A percentile compares a stretch with the other conserved stretches of the same genome.
Conservation (phyloP, 2,888 invertebrate species). For the Geophilus truncorum region DNA sequence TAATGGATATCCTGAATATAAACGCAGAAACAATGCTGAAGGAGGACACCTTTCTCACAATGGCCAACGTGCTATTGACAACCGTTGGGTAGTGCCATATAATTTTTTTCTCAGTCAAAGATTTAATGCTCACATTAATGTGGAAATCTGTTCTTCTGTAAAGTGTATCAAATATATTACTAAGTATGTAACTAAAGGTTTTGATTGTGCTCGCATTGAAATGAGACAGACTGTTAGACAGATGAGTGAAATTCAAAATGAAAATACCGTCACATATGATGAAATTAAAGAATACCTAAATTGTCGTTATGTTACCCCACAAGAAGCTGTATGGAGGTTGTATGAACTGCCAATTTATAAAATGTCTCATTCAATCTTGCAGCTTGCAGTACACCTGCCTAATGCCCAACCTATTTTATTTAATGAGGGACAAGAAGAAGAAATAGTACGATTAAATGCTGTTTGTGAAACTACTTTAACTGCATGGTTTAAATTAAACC, state of each 20-base stretch:
- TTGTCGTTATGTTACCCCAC: slow-evolving; percentile 43
- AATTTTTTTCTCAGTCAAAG: slow-evolving; percentile 39
- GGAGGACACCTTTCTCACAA: background rate
- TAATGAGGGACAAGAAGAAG: slow-evolving; percentile 37
- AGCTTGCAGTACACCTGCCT: slow-evolving; percentile 46
- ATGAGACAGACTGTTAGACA: background rate
- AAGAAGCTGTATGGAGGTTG: slow-evolving; percentile 44
- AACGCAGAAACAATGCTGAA: slow-evolving; percentile 41
- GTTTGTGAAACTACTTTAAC: slow-evolving; percentile 39
- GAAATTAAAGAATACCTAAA: slow-evolving; percentile 43
- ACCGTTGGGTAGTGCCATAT: slow-evolving; percentile 39
- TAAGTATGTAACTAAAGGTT: slow-evolving; percentile 41
- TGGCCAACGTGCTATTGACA: slow-evolving; percentile 1
- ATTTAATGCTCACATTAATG: slow-evolving; percentile 40
- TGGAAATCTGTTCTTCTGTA: slow-evolving; percentile 47
- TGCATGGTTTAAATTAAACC: slow-evolving; percentile 41
- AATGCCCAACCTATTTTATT: slow-evolving; percentile 40
- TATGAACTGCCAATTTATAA: slow-evolving; percentile 42
- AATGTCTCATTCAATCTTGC: slow-evolving; percentile 43
- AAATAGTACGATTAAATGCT: slow-evolving; percentile 35
- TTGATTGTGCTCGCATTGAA: slow-evolving; percentile 13
- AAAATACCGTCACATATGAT: background rate
- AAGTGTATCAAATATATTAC: slow-evolving; percentile 48
- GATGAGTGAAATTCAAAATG: background rate
- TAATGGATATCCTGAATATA: slow-evolving; percentile 46